Conservation (phyloP, 2,113 vertebrate species). For the Elaphurus davidianus region DNA sequence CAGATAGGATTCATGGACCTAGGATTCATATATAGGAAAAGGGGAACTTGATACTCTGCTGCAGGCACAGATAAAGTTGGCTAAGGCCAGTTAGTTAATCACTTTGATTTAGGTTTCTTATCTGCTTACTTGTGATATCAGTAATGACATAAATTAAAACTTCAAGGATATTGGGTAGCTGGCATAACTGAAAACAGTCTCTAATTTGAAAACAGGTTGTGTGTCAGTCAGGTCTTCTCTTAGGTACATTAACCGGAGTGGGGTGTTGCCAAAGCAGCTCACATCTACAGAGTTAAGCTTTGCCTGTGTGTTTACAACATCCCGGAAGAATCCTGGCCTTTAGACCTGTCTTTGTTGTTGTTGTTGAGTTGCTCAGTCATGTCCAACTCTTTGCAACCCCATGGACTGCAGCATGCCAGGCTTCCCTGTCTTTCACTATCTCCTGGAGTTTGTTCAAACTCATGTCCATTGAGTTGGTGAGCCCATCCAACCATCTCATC, state of each 20-base stretch:
- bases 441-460: neutral
- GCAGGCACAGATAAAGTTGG: neutral
- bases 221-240: neutral
- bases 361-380: neutral
- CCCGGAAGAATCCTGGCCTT: neutral
- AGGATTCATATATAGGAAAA: neutral
- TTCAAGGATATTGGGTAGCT: neutral
- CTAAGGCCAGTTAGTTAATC: neutral
- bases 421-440: neutral
- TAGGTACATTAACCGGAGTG: neutral
- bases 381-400: neutral
- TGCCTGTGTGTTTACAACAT: neutral
- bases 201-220: neutral
- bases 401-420: fast-evolving
- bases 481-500: neutral
- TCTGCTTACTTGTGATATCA: neutral
- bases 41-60: neutral
- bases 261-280: neutral
- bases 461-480: neutral
- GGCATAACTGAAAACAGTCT: neutral
- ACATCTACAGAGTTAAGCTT: neutral
- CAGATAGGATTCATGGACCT: neutral
- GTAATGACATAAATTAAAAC: neutral
- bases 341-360: neutral
- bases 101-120: neutral